Percentiles rank a stretch among this genome's conserved stretches.
These are phyloP conservation scores for Typhlichthys subterraneus DNA, from an alignment of 2,797 vertebrate species.

Conservation along the genomic window DNA sequence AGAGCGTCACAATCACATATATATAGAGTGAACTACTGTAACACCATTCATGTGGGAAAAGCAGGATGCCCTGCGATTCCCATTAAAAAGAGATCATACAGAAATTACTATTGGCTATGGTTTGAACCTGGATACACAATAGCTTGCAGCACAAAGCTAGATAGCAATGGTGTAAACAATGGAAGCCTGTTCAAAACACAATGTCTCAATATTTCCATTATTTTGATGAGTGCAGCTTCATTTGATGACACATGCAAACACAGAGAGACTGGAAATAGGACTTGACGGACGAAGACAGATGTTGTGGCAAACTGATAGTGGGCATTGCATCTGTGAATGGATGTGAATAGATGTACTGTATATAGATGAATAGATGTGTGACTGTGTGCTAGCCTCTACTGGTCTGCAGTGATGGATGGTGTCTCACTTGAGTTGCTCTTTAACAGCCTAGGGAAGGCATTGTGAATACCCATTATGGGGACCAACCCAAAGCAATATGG, in stretches of 20 bases:
- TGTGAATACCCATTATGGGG: slow-evolving; percentile 37
- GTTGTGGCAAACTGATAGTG: slow-evolving; percentile 6
- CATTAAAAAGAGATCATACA: too few species aligned
- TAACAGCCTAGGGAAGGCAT: slow-evolving; percentile 29
- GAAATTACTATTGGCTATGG: neutral
- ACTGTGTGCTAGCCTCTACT: slow-evolving; percentile 18
- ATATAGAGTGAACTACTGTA: too few species aligned
- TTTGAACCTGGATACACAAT: slow-evolving; percentile 6
- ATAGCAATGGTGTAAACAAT: slow-evolving; percentile 15
- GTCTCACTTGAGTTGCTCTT: slow-evolving; percentile 25
- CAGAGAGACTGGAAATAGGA: neutral
- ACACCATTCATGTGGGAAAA: too few species aligned
- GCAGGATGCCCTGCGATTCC: too few species aligned
- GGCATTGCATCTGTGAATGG: slow-evolving; percentile 2
- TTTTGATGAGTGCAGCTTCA: neutral
- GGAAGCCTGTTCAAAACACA: slow-evolving; percentile 28
- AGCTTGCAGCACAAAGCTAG: slow-evolving; percentile 15
- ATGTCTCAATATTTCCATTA: slow-evolving; percentile 20
- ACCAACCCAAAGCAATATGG: slow-evolving; percentile 17
- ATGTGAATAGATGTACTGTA: neutral
- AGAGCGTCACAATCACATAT: too few species aligned
- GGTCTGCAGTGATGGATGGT: slow-evolving; percentile 35
- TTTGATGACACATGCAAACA: slow-evolving; percentile 6
- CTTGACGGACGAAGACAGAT: slow-evolving; percentile 12
- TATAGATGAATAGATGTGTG: slow-evolving; percentile 21